Evolutionary conservation across 2,113 vertebrate genomes (phyloP).

Genomic region (Megaptera novaeangliae): DNA sequence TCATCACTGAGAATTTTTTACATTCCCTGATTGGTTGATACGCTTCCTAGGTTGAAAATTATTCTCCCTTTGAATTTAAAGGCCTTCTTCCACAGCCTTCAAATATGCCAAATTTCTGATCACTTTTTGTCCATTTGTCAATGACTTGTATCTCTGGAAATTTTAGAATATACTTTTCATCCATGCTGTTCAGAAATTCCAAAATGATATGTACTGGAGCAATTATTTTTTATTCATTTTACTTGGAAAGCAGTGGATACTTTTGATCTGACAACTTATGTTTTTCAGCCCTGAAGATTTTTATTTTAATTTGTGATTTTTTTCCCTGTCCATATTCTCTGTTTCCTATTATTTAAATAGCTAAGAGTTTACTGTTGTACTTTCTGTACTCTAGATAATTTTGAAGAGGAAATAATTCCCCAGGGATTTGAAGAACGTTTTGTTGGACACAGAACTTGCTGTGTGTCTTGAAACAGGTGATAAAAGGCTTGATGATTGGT

Average conservation of each 20-base stretch:
- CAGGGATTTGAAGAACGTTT: neutral
- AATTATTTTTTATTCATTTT: neutral
- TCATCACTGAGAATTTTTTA: neutral
- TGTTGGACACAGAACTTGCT: neutral
- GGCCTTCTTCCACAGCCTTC: neutral
- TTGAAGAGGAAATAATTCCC: neutral
- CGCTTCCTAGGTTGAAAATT: neutral
- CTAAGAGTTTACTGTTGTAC: neutral
- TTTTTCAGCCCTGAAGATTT: neutral
- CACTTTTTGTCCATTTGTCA: neutral
- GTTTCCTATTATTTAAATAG: neutral
- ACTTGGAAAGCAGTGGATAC: neutral
- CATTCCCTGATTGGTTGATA: neutral
- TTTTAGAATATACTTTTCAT: neutral
- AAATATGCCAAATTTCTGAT: neutral
- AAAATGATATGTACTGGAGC: neutral
- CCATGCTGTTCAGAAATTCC: neutral
- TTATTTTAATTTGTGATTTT: neutral
- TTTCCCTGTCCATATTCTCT: neutral
- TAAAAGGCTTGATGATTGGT: accelerated
- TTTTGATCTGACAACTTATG: neutral
- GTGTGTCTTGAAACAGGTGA: neutral
- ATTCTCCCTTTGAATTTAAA: neutral
- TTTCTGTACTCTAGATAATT: neutral
- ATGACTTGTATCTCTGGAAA: neutral